Evolutionary conservation across 2,888 invertebrate genomes (phyloP).

Genomic region (Zygogramma bicolorata): DNA sequence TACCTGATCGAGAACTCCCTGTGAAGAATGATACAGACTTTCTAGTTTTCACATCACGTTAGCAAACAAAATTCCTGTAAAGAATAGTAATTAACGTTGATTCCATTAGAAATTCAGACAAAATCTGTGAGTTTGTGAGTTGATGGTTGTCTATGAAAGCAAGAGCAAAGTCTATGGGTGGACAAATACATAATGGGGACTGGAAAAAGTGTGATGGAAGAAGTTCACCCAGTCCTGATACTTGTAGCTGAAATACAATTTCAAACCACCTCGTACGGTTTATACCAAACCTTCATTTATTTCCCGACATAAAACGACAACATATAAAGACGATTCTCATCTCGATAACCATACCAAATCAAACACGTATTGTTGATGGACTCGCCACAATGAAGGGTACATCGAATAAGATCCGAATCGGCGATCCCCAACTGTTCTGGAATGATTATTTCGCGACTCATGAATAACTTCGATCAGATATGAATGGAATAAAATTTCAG

Average conservation of each 20-base stretch:
- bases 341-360: neutral
- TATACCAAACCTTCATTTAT: neutral
- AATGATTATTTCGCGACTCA: conserved; percentile 23
- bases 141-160: too few relatives aligned
- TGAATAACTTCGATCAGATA: conserved; percentile 15
- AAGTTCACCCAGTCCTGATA: too few relatives aligned
- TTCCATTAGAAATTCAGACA: too few relatives aligned
- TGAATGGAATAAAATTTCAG: conserved; percentile 1
- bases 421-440: conserved; percentile 18
- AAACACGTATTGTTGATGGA: neutral
- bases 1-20: too few relatives aligned
- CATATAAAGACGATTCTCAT: neutral
- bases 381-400: neutral
- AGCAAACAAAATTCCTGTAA: too few relatives aligned
- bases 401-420: conserved; percentile 2
- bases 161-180: too few relatives aligned
- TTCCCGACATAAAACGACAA: neutral
- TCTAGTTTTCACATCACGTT: too few relatives aligned
- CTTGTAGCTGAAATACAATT: neutral
- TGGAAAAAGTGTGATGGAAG: too few relatives aligned
- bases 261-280: neutral
- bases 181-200: too few relatives aligned
- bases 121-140: too few relatives aligned
- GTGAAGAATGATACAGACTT: too few relatives aligned
- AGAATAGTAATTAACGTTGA: too few relatives aligned